Conservation (phyloP, 2,888 invertebrate genomes). For the Eupithecia exiguata region DNA sequence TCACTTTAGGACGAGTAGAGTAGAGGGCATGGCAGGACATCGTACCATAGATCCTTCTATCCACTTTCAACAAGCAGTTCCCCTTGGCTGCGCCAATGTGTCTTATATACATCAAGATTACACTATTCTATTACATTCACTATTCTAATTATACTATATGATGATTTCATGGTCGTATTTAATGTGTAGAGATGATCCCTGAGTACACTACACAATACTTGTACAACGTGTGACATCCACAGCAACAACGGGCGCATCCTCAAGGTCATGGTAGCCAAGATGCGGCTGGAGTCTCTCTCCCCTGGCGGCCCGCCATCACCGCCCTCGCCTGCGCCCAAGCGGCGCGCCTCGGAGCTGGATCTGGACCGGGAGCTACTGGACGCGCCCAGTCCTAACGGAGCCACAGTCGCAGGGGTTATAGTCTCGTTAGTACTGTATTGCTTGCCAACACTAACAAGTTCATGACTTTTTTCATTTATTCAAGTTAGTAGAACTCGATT, state of each 20-base stretch:
- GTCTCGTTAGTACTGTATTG: conserved; percentile 64
- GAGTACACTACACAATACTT: neutral
- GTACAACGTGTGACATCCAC: conserved; percentile 6
- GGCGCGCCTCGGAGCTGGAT: conserved; percentile 30
- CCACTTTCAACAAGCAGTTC: neutral
- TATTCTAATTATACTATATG: too few species aligned
- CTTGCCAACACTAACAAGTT: neutral
- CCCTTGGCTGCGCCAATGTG: neutral
- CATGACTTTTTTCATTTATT: neutral
- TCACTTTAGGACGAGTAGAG: neutral
- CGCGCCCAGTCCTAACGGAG: conserved; percentile 76
- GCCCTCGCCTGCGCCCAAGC: conserved; percentile 46
- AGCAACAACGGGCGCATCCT: conserved; percentile 64
- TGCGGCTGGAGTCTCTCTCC: conserved; percentile 56
- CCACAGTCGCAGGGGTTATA: conserved; percentile 67
- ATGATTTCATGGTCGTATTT: neutral
- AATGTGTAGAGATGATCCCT: neutral
- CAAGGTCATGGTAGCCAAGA: conserved; percentile 73
- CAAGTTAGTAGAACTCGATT: neutral
- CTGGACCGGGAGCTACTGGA: conserved; percentile 48
- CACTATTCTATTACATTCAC: too few species aligned
- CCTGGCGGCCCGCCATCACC: conserved; percentile 17
- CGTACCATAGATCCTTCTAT: neutral
- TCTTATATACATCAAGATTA: neutral
- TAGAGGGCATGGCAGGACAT: too few species aligned